Evolutionary conservation across 2,888 invertebrate genomes (phyloP).

Genomic region (Hirtodrosophila trivittata): DNA sequence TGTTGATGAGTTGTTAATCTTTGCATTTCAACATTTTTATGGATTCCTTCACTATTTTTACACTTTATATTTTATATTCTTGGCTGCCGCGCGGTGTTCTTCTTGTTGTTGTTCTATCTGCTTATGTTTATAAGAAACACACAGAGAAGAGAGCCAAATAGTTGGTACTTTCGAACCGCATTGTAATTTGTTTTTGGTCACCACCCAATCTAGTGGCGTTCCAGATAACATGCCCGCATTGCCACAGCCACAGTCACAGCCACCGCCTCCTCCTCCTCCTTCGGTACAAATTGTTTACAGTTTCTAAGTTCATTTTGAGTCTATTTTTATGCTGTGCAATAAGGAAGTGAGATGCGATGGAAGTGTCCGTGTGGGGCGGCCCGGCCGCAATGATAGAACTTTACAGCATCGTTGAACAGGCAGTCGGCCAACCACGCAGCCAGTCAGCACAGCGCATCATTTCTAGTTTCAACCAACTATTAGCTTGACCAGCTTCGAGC

Average conservation of each 20-base stretch:
- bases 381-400: slow-evolving; percentile 3
- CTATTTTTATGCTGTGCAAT: slow-evolving; percentile 47
- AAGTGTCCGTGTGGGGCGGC: slow-evolving; percentile 5
- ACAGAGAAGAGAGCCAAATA: slow-evolving; percentile 28
- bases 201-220: slow-evolving; percentile 30
- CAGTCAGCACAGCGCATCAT: slow-evolving; percentile 26
- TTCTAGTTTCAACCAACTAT: slow-evolving; percentile 27
- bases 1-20: slow-evolving; percentile 56
- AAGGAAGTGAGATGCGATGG: slow-evolving; percentile 37
- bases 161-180: slow-evolving; percentile 27
- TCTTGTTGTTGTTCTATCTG: slow-evolving; percentile 30
- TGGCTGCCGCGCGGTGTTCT: no score
- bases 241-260: no score
- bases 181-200: slow-evolving; percentile 53
- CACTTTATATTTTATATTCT: slow-evolving; percentile 48
- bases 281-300: slow-evolving; percentile 38
- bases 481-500: slow-evolving; percentile 42
- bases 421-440: neutral
- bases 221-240: slow-evolving; percentile 28
- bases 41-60: slow-evolving; percentile 76
- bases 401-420: neutral
- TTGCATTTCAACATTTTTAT: slow-evolving; percentile 72
- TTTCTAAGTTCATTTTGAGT: slow-evolving; percentile 26
- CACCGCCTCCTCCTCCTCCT: neutral
- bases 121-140: slow-evolving; percentile 46